Percentiles rank a stretch among this genome's conserved stretches.
These are phyloP conservation scores for Phalacrocorax aristotelis DNA, from an alignment of 2,113 vertebrate species.

Conservation along the genomic window DNA sequence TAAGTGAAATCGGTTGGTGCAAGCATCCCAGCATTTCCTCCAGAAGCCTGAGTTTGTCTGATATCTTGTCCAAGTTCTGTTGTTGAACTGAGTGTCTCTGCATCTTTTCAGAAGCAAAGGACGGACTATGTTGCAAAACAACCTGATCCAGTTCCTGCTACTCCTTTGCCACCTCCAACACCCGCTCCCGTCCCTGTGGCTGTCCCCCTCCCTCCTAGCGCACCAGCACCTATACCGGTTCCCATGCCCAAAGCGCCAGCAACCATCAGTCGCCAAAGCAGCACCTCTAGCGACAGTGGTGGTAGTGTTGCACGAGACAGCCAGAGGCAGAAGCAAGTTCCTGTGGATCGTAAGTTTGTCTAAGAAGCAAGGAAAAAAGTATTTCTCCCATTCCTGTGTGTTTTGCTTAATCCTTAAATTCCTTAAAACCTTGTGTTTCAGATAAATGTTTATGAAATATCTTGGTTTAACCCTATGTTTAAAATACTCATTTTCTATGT, in stretches of 20 bases:
- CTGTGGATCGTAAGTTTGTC: constrained; percentile 77
- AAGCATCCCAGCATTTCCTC: neutral
- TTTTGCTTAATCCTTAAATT: neutral
- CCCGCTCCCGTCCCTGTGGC: constrained; percentile 68
- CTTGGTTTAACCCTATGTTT: neutral
- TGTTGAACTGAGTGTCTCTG: neutral
- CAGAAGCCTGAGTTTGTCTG: neutral
- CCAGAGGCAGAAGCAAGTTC: constrained; percentile 70
- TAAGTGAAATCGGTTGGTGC: neutral
- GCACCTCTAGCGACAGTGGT: constrained; percentile 79
- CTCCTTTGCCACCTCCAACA: constrained; percentile 73
- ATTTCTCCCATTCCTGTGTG: accelerated
- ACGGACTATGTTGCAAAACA: constrained; percentile 75
- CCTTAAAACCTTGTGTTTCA: neutral
- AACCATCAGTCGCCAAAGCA: constrained; percentile 78
- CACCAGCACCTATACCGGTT: constrained; percentile 68
- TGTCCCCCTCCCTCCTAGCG: constrained; percentile 62
- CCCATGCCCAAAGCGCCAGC: constrained; percentile 50
- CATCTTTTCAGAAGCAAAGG: constrained; percentile 84
- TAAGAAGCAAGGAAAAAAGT: neutral
- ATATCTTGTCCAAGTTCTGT: accelerated
- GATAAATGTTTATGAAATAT: neutral
- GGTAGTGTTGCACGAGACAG: constrained; percentile 75
- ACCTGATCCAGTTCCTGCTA: constrained; percentile 24
- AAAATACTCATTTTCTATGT: accelerated